Evolutionary conservation across 2,113 vertebrate genomes (phyloP).

Genomic region (Corythoichthys intestinalis): DNA sequence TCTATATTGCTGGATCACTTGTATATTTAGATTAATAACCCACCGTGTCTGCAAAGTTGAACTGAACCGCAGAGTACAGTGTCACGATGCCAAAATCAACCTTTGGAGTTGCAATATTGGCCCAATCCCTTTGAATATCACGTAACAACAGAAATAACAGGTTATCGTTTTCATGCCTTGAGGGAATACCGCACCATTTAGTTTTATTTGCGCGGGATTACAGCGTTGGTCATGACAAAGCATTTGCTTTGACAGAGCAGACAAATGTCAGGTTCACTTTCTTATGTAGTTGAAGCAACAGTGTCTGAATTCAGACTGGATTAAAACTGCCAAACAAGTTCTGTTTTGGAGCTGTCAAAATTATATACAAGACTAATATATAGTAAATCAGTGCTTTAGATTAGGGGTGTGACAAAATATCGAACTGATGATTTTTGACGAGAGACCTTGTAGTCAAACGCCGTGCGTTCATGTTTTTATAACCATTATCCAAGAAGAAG

Average conservation of each 20-base stretch:
- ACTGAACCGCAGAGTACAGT: constrained; percentile 48
- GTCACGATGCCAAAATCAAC: constrained; percentile 51
- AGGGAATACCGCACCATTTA: constrained; percentile 11
- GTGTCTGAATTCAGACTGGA: neutral
- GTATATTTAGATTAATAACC: constrained; percentile 56
- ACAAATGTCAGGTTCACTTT: neutral
- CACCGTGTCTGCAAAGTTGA: constrained; percentile 44
- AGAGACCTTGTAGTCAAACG: too few species aligned
- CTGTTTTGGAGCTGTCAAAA: too few species aligned
- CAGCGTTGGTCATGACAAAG: neutral
- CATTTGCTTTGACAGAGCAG: neutral
- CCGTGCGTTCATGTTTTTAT: too few species aligned
- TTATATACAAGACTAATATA: too few species aligned
- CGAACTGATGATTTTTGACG: too few species aligned
- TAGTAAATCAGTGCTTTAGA: too few species aligned
- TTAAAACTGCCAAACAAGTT: too few species aligned
- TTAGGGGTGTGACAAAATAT: too few species aligned
- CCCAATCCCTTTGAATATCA: constrained; percentile 35
- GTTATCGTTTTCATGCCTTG: constrained; percentile 35
- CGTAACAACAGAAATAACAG: constrained; percentile 50
- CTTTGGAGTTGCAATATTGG: constrained; percentile 45
- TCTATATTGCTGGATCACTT: constrained; percentile 26
- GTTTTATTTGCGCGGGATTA: neutral
- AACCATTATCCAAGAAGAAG: too few species aligned
- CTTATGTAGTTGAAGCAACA: neutral